Evolutionary conservation across 2,797 vertebrate species (phyloP).

Genomic region (Hybognathus amarus): DNA sequence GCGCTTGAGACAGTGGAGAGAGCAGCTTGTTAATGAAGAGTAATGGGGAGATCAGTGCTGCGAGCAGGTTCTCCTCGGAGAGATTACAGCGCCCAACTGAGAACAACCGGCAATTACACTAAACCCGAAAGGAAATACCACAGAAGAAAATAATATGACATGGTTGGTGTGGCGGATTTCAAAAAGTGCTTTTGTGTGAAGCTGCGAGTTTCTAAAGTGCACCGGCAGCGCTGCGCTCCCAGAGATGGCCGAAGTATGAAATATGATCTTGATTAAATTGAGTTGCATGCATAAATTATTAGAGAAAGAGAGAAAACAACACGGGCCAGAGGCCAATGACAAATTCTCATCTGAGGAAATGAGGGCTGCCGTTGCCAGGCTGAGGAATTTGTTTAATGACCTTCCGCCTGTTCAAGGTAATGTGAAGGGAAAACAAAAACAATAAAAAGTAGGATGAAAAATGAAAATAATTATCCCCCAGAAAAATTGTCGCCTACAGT

Average conservation of each 20-base stretch:
- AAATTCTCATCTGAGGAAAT: constrained; percentile 41
- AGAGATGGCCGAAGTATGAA: constrained; percentile 42
- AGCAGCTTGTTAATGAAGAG: constrained; percentile 62
- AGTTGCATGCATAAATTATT: constrained; percentile 54
- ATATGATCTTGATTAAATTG: constrained; percentile 61
- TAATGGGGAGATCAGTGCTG: constrained; percentile 54
- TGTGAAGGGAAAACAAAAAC: constrained; percentile 34
- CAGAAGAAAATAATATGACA: constrained; percentile 27
- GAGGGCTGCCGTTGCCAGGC: constrained; percentile 31
- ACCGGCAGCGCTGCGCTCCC: not conserved
- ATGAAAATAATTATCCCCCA: constrained; percentile 20
- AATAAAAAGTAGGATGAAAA: constrained; percentile 22
- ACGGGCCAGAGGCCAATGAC: constrained; percentile 48
- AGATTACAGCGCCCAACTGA: constrained; percentile 56
- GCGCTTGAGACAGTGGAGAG: constrained; percentile 51
- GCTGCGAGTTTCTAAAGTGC: not conserved
- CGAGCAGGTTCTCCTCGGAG: constrained; percentile 47
- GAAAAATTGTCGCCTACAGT: constrained; percentile 27
- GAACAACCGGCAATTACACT: constrained; percentile 50
- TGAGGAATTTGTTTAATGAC: constrained; percentile 29
- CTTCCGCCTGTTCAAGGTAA: constrained; percentile 23
- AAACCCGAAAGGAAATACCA: constrained; percentile 24
- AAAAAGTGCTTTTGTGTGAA: constrained; percentile 26
- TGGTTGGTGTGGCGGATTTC: constrained; percentile 2
- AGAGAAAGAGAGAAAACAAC: constrained; percentile 45